Percentiles rank a stretch among this genome's conserved stretches.
Evolutionary conservation across 2,113 vertebrate genomes (phyloP).

Genomic region (Addax nasomaculatus): DNA sequence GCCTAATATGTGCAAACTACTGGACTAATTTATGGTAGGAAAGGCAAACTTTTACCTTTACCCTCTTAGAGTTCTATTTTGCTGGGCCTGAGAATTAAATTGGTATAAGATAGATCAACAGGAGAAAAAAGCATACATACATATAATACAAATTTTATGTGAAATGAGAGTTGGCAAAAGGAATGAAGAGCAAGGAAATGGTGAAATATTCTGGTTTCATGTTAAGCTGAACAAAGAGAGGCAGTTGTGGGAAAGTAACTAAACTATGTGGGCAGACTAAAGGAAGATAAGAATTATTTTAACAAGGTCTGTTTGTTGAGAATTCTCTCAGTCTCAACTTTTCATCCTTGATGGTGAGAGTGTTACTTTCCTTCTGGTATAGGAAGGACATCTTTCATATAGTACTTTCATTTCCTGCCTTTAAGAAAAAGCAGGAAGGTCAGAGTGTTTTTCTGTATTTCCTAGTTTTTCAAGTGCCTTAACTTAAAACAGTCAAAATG

Average conservation of each 20-base stretch:
- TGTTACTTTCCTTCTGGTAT: not conserved
- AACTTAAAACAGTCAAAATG: not conserved
- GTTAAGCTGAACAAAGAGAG: not conserved
- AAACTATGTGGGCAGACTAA: not conserved
- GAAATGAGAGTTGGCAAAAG: not conserved
- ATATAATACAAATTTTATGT: not conserved
- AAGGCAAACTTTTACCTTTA: not conserved
- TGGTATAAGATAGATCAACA: not conserved
- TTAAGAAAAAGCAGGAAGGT: not conserved
- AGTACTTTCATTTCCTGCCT: not conserved
- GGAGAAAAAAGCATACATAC: not conserved
- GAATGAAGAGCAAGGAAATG: not conserved
- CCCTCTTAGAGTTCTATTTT: not conserved
- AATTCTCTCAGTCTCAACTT: not conserved
- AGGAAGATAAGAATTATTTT: slow-evolving; percentile 6
- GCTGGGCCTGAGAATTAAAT: not conserved
- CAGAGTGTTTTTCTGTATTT: not conserved
- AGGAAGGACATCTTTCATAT: not conserved
- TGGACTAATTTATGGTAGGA: not conserved
- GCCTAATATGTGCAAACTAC: not conserved
- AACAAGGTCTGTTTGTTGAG: not conserved
- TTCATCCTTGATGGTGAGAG: not conserved
- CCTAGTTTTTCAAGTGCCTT: not conserved
- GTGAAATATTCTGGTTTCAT: not conserved
- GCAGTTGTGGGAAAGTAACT: not conserved